A percentile compares a stretch with the other conserved stretches of the same genome.
Evolutionary conservation across 2,113 vertebrate species (phyloP).

Genomic region (Illadopsis cleaveri): DNA sequence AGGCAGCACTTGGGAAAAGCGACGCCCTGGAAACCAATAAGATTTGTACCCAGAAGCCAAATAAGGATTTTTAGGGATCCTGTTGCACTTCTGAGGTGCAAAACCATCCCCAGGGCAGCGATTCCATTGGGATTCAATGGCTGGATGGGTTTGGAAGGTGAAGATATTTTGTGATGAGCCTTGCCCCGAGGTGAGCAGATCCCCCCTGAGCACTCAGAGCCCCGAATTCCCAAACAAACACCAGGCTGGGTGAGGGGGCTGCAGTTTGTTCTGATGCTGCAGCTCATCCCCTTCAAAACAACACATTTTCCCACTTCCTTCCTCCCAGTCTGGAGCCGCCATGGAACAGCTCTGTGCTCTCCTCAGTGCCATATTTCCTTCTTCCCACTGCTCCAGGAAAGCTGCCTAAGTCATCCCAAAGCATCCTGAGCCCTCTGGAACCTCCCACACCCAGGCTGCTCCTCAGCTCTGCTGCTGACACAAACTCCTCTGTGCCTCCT

Average conservation of each 20-base stretch:
- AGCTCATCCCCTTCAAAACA: neutral
- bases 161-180: fast-evolving
- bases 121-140: neutral
- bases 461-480: neutral
- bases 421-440: neutral
- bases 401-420: neutral
- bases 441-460: constrained; percentile 53
- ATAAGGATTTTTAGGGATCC: neutral
- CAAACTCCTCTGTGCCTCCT: neutral
- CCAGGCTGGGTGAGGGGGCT: fast-evolving
- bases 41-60: neutral
- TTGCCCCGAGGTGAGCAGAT: neutral
- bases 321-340: neutral
- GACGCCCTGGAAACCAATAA: neutral
- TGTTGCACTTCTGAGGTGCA: neutral
- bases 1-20: neutral
- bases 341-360: neutral
- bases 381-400: neutral
- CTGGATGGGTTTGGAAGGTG: neutral
- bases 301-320: neutral
- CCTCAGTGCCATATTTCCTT: neutral
- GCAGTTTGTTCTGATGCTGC: neutral
- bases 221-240: neutral
- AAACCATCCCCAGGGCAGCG: neutral
- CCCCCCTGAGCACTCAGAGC: neutral